Conservation (phyloP, 2,113 vertebrate species). For the Columba janthina region DNA sequence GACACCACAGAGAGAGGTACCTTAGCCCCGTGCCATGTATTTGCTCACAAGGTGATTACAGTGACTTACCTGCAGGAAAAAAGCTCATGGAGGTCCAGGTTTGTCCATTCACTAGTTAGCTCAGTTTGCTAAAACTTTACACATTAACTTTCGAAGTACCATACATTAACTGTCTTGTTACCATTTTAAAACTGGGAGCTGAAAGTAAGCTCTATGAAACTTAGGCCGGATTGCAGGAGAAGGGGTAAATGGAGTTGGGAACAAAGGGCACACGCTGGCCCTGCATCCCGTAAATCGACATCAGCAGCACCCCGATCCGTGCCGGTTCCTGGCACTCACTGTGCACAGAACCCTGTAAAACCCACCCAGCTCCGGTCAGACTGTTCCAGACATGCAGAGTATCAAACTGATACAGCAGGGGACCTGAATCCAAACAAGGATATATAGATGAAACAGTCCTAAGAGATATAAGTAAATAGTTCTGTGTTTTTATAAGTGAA, state of each 20-base stretch:
- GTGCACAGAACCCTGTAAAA: not conserved
- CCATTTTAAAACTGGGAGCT: not conserved
- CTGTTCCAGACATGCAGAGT: not conserved
- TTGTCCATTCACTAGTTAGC: not conserved
- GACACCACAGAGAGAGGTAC: not conserved
- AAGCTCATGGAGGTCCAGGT: not conserved
- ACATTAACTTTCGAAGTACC: not conserved
- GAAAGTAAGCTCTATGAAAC: not conserved
- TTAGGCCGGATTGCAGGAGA: not conserved
- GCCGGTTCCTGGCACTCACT: not conserved
- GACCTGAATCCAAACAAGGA: not conserved
- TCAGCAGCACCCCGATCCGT: not conserved
- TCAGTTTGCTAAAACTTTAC: not conserved
- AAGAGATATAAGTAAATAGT: not conserved
- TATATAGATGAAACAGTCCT: not conserved
- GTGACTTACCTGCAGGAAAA: not conserved
- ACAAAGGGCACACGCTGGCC: not conserved
- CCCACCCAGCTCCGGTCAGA: not conserved
- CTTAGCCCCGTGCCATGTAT: not conserved
- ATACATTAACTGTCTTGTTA: not conserved
- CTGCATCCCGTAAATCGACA: not conserved
- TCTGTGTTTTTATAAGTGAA: not conserved
- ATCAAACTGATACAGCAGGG: not conserved
- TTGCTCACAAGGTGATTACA: not conserved
- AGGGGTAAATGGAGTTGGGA: not conserved